Evolutionary conservation across 2,888 invertebrate genomes (phyloP).

Genomic region (Eugnorisma glareosa): DNA sequence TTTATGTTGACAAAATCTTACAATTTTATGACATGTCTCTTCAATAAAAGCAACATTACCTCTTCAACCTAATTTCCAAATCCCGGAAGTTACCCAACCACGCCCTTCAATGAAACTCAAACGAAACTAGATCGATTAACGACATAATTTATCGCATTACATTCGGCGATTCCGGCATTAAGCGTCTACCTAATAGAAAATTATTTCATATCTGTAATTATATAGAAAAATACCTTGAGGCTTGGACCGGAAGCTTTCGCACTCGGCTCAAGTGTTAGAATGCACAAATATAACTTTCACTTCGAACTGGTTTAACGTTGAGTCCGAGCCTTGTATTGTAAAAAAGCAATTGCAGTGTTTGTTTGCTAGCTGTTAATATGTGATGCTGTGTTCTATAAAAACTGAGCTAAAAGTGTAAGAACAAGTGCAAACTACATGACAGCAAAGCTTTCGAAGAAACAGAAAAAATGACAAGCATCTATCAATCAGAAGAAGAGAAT

Average conservation of each 20-base stretch:
- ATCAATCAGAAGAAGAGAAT: too few relatives aligned
- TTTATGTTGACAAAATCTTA: background rate
- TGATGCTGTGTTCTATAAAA: conserved; percentile 36
- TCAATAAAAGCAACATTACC: background rate
- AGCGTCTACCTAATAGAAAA: conserved; percentile 68
- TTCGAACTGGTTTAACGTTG: conserved; percentile 79
- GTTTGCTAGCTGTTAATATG: conserved; percentile 48
- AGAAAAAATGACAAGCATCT: conserved; percentile 7
- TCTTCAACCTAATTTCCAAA: conserved; percentile 15
- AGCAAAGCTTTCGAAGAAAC: background rate
- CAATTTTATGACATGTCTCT: background rate
- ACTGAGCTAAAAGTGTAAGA: conserved; percentile 3
- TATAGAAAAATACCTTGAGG: conserved; percentile 80
- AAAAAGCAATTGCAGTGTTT: conserved; percentile 73
- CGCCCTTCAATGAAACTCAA: conserved; percentile 42
- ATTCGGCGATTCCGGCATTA: conserved; percentile 59
- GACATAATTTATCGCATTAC: conserved; percentile 63
- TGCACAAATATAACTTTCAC: conserved; percentile 85
- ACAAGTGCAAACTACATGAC: conserved; percentile 5
- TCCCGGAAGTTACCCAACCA: conserved; percentile 56
- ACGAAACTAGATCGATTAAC: conserved; percentile 64
- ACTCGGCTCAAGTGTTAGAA: conserved; percentile 79
- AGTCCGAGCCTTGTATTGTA: conserved; percentile 73
- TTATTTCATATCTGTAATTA: conserved; percentile 76
- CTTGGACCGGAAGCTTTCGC: conserved; percentile 80